Evolutionary conservation across 2,113 vertebrate genomes (phyloP), one percentile per base, ranked within the genome.

Genomic region (Sinocyclocheilus grahami): DNA sequence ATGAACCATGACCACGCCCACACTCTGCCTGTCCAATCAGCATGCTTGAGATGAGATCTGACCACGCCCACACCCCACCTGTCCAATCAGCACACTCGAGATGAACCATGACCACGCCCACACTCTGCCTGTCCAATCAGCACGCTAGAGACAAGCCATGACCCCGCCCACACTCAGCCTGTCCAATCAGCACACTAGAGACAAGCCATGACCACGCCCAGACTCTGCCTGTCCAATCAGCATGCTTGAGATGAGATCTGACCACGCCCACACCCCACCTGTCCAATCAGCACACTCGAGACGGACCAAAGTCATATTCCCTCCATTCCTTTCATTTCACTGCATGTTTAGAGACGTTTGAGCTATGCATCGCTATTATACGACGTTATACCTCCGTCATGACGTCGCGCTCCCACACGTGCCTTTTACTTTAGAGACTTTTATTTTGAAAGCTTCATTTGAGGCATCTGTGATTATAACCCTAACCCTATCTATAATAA

Each of bases 341-440:
- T 11, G 82, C 82, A 74, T 72, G 67, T 37, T 51, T 69, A 51
- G 80, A 48, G 62, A 83, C 5, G 20, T 58, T 14, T 74, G 13
- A 71, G 67, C 65, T 83, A 39, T 10, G 67, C 65, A 71, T 69
- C 24, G 20, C 4, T 33, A 83, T n/a, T 58, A 55, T 33, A 13
- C 3, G 14, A 27, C 48, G 7, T 77, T 53, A 53, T 7, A 77
- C 72, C 72, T 75, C 72, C 12, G 22, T 72, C 39, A 7, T 24
- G 72, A 75, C 42, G 5, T 78, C 75, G 20, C 48, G 48, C 27
- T 72, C 76, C 76, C 46, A 30, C 46, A 78, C 16, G 76, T 78
- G 76, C 76, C 76, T 78, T 78, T 78, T 60, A 60, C 0, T 22
- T 60, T 39, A 39, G 67, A 39, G 69, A 72, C 69, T 72, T 72